Conservation (phyloP, 2,113 vertebrate genomes). For the Globicephala melas region DNA sequence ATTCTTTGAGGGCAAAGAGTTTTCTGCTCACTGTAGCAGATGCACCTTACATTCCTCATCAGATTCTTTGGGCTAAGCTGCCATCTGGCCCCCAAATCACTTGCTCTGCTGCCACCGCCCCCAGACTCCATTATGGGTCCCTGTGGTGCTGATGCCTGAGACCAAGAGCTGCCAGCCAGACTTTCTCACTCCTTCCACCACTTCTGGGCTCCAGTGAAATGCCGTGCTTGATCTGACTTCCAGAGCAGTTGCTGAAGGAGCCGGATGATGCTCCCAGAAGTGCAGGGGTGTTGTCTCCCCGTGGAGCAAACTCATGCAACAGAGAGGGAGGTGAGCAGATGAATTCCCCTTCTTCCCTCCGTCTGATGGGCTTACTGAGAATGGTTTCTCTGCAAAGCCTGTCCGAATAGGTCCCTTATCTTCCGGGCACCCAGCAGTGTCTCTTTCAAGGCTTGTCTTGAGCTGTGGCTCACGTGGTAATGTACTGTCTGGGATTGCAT, state of each 20-base stretch:
- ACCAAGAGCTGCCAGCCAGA: background rate
- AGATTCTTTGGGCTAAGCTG: background rate
- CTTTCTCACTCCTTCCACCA: too few relatives aligned
- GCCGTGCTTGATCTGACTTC: background rate
- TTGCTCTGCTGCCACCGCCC: background rate
- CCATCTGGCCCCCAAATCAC: too few relatives aligned
- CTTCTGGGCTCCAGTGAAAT: background rate
- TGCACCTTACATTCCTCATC: background rate
- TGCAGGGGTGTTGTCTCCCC: background rate
- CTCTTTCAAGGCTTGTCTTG: background rate
- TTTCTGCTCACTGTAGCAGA: background rate
- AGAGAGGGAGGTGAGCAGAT: background rate
- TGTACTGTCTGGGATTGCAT: background rate
- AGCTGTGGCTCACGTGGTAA: background rate
- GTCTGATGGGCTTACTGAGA: background rate
- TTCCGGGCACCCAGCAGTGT: background rate
- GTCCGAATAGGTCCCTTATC: too few relatives aligned
- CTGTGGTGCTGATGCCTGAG: background rate
- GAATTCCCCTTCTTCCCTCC: background rate
- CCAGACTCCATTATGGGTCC: accelerated
- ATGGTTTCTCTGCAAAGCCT: background rate
- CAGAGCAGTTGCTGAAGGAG: background rate
- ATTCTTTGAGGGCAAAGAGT: background rate
- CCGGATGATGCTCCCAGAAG: background rate
- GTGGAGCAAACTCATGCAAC: background rate